These are phyloP conservation scores for Nezara viridula DNA, from an alignment of 2,888 invertebrate genomes.

Conservation along the genomic window DNA sequence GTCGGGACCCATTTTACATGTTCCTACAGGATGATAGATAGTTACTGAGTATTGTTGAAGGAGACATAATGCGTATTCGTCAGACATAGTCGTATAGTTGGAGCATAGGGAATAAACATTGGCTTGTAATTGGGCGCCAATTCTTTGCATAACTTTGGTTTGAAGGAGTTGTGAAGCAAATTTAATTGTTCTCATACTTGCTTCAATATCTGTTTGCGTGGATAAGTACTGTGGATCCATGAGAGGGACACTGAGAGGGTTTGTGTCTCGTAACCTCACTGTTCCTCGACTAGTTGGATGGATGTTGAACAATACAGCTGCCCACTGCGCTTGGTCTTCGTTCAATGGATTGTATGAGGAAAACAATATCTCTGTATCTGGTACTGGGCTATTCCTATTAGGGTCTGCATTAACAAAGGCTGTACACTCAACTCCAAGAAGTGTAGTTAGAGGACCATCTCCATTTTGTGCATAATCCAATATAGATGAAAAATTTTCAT, in stretches of 20 bases:
- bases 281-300: conserved; percentile 78
- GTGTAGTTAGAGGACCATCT: conserved; percentile 61
- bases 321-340: conserved; percentile 69
- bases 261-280: conserved; percentile 75
- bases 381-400: conserved; percentile 48
- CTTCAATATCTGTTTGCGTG: conserved; percentile 76
- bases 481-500: conserved; percentile 58
- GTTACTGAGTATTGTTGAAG: conserved; percentile 75
- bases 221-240: conserved; percentile 79
- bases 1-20: conserved; percentile 80
- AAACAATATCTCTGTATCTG: conserved; percentile 63
- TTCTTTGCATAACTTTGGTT: conserved; percentile 74
- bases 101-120: conserved; percentile 69
- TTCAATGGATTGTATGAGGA: conserved; percentile 68
- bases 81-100: conserved; percentile 71
- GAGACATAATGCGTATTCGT: conserved; percentile 80
- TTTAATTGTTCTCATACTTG: conserved; percentile 74
- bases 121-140: conserved; percentile 69
- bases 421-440: conserved; percentile 61
- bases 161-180: conserved; percentile 73
- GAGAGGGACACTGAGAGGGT: conserved; percentile 77
- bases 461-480: conserved; percentile 58
- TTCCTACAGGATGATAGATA: conserved; percentile 77
- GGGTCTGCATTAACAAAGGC: conserved; percentile 60
- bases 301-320: conserved; percentile 74